Base-by-base conservation (phyloP, 1,140 invertebrate species). In the Diplogasteroides magnus region DNA sequence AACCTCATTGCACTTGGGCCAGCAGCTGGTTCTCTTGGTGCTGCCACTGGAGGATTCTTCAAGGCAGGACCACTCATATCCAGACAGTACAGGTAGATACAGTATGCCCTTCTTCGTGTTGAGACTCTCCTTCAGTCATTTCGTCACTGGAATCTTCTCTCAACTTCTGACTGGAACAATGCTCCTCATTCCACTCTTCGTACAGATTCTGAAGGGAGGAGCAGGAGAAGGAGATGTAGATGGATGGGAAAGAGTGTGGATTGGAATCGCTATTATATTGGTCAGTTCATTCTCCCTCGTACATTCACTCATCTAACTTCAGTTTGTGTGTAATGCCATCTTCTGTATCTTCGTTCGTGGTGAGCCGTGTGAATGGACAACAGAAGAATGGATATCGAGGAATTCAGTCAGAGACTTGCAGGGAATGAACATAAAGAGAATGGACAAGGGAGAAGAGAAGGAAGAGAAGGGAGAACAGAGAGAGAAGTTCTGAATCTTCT, bases 71-170 rank as follows among this genome's bases (percentile, higher is more conserved):
- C 77, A 23, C 56, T 82, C 28, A 71, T 80, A 58, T 74, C 78
- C 1, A 83, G 78, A 37, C 79, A 80, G 31, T 80, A 81, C 72
- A 75, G 72, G 15, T 19, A 56, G 23, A 56, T 56, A 0, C 0
- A 15, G 15, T 19, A 56, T 56, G 15, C 23, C 23, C 23, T n/a
- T n/a, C n/a, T n/a, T n/a, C n/a, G n/a, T n/a, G n/a, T 56, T 56
- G 23, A 23, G 15, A 56, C 15, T 15, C 15, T 15, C 23, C 15
- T 56, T 0, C 55, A 56, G 23, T 57, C 77, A 82, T 59, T 78
- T 80, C 61, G 79, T 80, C 23, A 83, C 77, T n/a, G 79, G 79
- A 58, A 82, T 83, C 27, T 67, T 80, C 59, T 78, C 78, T 23
- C 68, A 81, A 13, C 80, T 74, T 15, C 76, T 80, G 28, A 80